A percentile compares a stretch with the other conserved stretches of the same genome.
Evolutionary conservation across 2,113 vertebrate genomes (phyloP).

Genomic region (Vicugna pacos): DNA sequence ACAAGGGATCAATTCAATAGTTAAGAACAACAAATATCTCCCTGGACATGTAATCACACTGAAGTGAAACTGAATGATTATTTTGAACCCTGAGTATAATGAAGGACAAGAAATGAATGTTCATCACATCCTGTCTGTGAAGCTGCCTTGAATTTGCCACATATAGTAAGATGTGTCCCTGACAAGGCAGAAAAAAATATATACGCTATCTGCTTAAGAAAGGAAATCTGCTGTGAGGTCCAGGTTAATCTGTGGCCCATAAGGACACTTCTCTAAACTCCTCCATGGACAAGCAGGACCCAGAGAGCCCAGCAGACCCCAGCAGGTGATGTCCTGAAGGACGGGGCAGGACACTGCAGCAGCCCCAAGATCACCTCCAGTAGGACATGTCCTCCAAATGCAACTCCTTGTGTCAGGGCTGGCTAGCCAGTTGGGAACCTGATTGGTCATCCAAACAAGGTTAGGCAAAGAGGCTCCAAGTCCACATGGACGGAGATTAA

Average conservation of each 20-base stretch:
- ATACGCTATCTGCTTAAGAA: neutral
- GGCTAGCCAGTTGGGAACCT: neutral
- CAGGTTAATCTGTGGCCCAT: neutral
- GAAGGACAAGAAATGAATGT: neutral
- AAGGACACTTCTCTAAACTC: neutral
- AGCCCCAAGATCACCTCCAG: neutral
- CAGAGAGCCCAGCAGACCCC: neutral
- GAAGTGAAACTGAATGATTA: neutral
- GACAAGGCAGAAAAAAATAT: slow-evolving; percentile 39
- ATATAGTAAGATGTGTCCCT: neutral
- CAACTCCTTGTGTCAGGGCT: neutral
- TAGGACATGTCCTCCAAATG: neutral
- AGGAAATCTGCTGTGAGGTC: neutral
- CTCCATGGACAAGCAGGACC: neutral
- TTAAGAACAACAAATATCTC: neutral
- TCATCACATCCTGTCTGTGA: slow-evolving; percentile 6
- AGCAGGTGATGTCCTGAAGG: neutral
- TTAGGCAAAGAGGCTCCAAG: neutral
- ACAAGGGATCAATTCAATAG: neutral
- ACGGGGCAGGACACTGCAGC: neutral
- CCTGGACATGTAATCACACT: neutral
- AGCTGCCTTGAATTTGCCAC: slow-evolving; percentile 42
- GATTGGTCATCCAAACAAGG: neutral
- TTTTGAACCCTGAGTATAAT: neutral
- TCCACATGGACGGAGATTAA: slow-evolving; percentile 20